phyloP scores from a whole-genome alignment of 2,888 invertebrate genomes.

The Harpalus rufipes region DNA sequence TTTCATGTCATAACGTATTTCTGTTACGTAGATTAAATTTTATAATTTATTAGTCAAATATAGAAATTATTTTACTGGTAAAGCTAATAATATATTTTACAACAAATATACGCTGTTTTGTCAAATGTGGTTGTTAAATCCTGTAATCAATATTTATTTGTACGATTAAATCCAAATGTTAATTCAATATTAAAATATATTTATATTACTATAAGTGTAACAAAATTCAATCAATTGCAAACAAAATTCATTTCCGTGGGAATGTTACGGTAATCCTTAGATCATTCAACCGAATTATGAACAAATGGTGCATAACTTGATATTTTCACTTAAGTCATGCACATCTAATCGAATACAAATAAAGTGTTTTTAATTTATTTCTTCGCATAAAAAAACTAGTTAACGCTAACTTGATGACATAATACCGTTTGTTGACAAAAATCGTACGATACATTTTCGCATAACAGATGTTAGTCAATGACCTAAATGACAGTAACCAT shows the following conservation, averaged over 20 bases:
- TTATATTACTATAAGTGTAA: neutral
- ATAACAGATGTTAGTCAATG: too few species aligned
- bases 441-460: too few species aligned
- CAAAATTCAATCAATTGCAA: neutral
- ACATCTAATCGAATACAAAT: neutral
- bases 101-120: neutral
- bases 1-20: neutral
- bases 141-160: neutral
- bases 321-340: conserved; percentile 33
- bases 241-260: conserved; percentile 7
- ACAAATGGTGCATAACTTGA: conserved; percentile 22
- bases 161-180: neutral
- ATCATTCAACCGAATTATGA: conserved; percentile 36
- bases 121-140: neutral
- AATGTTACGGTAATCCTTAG: conserved; percentile 1
- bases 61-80: neutral
- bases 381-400: neutral
- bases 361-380: neutral
- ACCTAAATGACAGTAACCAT: too few species aligned
- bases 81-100: neutral
- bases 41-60: conserved; percentile 4
- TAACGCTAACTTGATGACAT: neutral
- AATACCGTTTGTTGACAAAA: too few species aligned
- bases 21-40: neutral
- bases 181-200: neutral